Evolutionary conservation across 2,113 vertebrate genomes (phyloP), one percentile per base, ranked within the genome.

Genomic region (Clarias macrocephalus): DNA sequence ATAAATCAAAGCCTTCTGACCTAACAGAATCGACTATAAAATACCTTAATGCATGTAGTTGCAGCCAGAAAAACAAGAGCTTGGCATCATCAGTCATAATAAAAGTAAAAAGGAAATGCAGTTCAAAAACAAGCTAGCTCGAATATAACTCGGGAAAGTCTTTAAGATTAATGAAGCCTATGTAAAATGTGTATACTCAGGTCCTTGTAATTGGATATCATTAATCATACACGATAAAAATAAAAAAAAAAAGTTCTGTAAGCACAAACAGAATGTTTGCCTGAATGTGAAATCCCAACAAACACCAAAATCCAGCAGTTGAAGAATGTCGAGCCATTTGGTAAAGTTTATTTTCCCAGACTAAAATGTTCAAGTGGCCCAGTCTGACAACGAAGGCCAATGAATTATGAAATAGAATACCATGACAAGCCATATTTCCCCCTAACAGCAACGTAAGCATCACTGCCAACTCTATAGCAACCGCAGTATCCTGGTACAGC

Each of bases 151-250:
- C 57, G 48, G 80, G 12, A 65, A 80, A 57, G 77, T 59, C 77
- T 80, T 80, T 59, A 82, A 82, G 80, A 82, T 82, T 63, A 82
- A 82, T 82, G 80, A 82, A 82, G 10, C 60, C 5, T 16, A 42
- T 63, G n/a, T 81, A 48, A 82, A 82, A 63, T 8, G 12, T 42
- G 33, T 82, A 63, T 25, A 25, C 59, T 63, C 60, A 60, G 80
- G 80, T 82, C 60, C 60, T 82, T 7, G 33, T 82, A 82, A 82
- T 82, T 65, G 77, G 48, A 80, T 19, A 80, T 54, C 77, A 80
- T 80, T 80, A 60, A 80, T 80, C 77, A 80, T 59, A 60, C 18
- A 10, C 77, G 23, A 60, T 80, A 23, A 30, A 18, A 80, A 54
- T 8, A 23, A 30, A 18, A 80, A 80, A 59, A 48, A 48, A 48